Evolutionary conservation across 2,888 invertebrate species (phyloP), one percentile per base, ranked within the genome.

Genomic region (Rutpela maculata): DNA sequence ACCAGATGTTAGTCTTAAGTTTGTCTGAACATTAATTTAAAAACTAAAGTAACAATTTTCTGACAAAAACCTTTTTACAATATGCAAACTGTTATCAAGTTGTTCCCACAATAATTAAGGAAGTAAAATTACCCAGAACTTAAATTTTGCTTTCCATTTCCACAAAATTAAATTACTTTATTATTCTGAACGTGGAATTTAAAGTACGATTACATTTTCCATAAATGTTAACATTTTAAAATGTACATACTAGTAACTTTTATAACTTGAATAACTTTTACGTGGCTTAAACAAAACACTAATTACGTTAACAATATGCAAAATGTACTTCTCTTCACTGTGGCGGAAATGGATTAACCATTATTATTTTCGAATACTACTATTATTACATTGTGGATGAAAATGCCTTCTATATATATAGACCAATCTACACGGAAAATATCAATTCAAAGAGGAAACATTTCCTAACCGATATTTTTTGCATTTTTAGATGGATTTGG

Each of bases 111-210:
- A 75, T 70, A 65, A 75, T 70, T 63, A 63, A 66, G 50, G 43
- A 50, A 70, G 65, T 65, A 60, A 57, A 63, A 67, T 65, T 63
- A 60, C 35, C 68, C 59, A 70, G 26, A 65, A 70, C 75, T 75
- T 69, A 65, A 57, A 63, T 59, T 56, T 65, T 66, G 60, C 43
- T 60, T 56, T 63, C 70, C 65, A 65, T 59, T 75, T 70, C 65
- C 43, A 18, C 63, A 57, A 69, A 75, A 75, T 75, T 70, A 63
- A 75, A 75, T 75, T 66, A 75, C 75, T 75, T 75, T 65, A 70
- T 75, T 75, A 75, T 75, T 35, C 75, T 68, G 70, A 68, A 75
- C 75, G 70, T 70, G 70, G 70, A 75, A 70, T 75, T 70, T 75
- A 38, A 70, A 65, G 65, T 59, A 59, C 57, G 65, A 75, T 70